A percentile compares a stretch with the other conserved stretches of the same genome.
These are phyloP conservation scores for Zhuqinia jingwanae DNA, from an alignment of 2,888 invertebrate genomes.

Conservation along the genomic window DNA sequence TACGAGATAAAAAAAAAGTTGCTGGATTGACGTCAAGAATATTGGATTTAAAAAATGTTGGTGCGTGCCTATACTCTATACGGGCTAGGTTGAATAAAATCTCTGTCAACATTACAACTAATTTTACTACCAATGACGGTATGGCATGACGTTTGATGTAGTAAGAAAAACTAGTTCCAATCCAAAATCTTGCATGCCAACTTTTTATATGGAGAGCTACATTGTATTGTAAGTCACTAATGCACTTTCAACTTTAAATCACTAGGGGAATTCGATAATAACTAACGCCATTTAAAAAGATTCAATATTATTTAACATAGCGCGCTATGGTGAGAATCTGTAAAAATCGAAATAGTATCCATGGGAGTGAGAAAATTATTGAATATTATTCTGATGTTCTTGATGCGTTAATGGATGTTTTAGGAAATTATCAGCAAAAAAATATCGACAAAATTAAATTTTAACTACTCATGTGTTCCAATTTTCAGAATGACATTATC, in stretches of 20 bases:
- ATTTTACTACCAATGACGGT: background rate
- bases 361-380: no score
- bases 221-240: no score
- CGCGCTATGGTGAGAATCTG: no score
- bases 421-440: no score
- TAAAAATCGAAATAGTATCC: no score
- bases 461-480: background rate
- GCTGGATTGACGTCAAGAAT: constrained; percentile 6
- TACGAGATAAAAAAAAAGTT: background rate
- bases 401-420: no score
- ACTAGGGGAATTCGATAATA: no score
- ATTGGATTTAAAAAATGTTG: background rate
- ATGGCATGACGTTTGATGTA: no score
- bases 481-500: background rate
- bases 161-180: background rate
- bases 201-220: background rate
- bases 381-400: no score
- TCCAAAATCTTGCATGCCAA: background rate
- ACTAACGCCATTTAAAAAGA: no score
- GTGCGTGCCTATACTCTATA: background rate
- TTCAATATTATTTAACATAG: no score
- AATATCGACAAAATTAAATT: background rate
- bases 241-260: no score
- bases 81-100: background rate
- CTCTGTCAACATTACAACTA: background rate